Base-by-base conservation (phyloP, 2,888 invertebrate genomes). In the Tuta absoluta region DNA sequence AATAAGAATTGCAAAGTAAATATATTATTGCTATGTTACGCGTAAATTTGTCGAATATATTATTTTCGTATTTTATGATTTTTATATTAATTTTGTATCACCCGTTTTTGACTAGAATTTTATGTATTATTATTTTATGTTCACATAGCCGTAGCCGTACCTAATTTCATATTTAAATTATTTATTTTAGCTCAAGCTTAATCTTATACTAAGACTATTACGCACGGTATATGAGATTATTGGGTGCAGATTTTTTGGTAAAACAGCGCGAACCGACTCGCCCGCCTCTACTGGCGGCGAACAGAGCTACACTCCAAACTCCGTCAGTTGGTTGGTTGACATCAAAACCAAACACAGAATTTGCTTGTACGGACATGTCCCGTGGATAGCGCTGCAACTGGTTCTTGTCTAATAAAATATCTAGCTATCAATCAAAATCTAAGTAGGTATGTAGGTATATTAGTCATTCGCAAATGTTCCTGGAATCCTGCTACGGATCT, bases 1-100 rank as follows among this genome's bases (percentile, higher is more conserved):
- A 33, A 33, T 33, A 56, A 28, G 8, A 14, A 28, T 14, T 56
- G n/a, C n/a, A n/a, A n/a, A 56, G 66, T 68, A 23, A 23, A 53
- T 4, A 8, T 12, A 37, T n/a, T 57, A 33, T 38, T 4, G 19
- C 23, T n/a, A 23, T 2, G 7, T 23, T 41, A n/a, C n/a, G n/a
- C n/a, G n/a, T n/a, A 48, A 10, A 14, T 45, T 60, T 23, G 1
- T 28, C 28, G 17, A 56, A 24, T 33, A 17, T 56, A 17, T 56
- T 56, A 17, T n/a, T 33, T 14, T n/a, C 0, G 19, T 33, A 28
- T n/a, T 28, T 56, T 56, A 2, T 41, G 37, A n/a, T 28, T 28
- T 1, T 53, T 24, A 24, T 53, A 53, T 24, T 53, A 53, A 23
- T 62, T 19, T 45, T 37, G 38, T 51, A 58, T 37, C 17, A 17